Conservation (phyloP, 2,797 vertebrate species). For the Pygocentrus nattereri region DNA sequence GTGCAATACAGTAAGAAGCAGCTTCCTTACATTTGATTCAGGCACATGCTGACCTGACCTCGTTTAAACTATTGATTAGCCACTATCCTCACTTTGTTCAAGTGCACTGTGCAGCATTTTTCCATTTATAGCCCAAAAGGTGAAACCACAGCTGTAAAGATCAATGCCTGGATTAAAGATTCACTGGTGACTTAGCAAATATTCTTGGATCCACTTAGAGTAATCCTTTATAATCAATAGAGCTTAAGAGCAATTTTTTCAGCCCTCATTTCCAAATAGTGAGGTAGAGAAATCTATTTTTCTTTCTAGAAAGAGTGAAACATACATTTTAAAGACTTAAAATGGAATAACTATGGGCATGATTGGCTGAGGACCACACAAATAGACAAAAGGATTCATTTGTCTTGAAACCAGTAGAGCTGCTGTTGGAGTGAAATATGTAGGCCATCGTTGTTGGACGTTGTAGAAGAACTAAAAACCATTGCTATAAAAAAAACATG, state of each 20-base stretch:
- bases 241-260: slow-evolving; percentile 5
- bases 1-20: background rate
- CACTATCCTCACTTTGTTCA: background rate
- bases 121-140: slow-evolving; percentile 30
- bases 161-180: slow-evolving; percentile 42
- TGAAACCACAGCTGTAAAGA: slow-evolving; percentile 46
- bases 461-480: no score
- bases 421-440: no score
- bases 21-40: background rate
- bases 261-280: background rate
- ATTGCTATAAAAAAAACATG: no score
- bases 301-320: background rate
- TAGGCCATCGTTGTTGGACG: no score
- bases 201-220: background rate
- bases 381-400: no score
- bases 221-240: slow-evolving; percentile 13
- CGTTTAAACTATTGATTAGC: background rate
- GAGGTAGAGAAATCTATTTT: background rate
- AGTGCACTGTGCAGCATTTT: background rate
- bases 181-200: background rate
- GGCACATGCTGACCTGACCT: slow-evolving; percentile 18
- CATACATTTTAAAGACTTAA: background rate
- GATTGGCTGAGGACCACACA: background rate
- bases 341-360: background rate
- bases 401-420: no score